phyloP scores from a whole-genome alignment of 2,888 invertebrate species.

The Axea sp. region DNA sequence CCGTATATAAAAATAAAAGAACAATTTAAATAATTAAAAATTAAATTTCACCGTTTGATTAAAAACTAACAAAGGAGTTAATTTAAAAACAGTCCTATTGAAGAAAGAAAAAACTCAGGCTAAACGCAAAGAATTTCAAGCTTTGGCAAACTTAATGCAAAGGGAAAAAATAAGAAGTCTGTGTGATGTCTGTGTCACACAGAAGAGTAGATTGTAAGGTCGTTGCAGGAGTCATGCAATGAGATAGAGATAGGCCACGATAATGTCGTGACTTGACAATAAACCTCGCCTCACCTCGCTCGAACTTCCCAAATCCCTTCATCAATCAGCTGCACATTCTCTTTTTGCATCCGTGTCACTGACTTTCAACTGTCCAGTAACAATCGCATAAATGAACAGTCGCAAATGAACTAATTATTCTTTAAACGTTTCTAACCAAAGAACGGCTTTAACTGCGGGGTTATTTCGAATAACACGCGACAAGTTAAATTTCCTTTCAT shows the following conservation, averaged over 20 bases:
- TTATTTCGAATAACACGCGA: conserved; percentile 30
- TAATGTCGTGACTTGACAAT: conserved; percentile 78
- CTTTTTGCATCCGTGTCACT: conserved; percentile 43
- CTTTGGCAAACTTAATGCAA: too few relatives aligned
- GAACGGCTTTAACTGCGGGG: background rate
- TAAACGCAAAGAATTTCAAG: too few relatives aligned
- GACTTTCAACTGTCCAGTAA: conserved; percentile 61
- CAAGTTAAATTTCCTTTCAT: conserved; percentile 39
- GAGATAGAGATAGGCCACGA: conserved; percentile 78
- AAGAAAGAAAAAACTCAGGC: too few relatives aligned
- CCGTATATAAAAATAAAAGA: too few relatives aligned
- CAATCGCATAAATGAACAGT: conserved; percentile 49
- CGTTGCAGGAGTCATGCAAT: conserved; percentile 69
- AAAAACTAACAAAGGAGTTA: too few relatives aligned
- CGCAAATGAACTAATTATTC: conserved; percentile 35
- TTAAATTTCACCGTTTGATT: too few relatives aligned
- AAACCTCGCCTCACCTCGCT: conserved; percentile 75
- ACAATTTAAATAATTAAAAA: too few relatives aligned
- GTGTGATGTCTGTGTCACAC: conserved; percentile 59
- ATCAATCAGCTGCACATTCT: conserved; percentile 61
- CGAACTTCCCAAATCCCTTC: conserved; percentile 55
- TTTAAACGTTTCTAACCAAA: conserved; percentile 8
- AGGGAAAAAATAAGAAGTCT: background rate
- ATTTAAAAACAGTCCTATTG: too few relatives aligned
- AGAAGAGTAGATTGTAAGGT: conserved; percentile 60